Evolutionary conservation across 64 coral and sea anemone genomes (phyloP).

Genomic region (Pocillopora damicornis): DNA sequence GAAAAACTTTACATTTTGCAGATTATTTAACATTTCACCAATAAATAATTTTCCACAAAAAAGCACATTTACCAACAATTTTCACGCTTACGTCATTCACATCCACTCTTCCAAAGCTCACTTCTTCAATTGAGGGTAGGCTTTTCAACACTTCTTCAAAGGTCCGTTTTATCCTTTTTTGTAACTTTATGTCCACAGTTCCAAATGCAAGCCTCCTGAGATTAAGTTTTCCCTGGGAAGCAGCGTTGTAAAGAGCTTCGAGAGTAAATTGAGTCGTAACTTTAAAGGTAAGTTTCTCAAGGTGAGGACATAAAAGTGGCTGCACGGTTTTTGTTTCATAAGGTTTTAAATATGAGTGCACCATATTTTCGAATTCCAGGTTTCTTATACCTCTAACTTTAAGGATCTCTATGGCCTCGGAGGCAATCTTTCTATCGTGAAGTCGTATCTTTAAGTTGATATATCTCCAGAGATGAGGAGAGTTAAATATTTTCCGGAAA

Average conservation of each 20-base stretch:
- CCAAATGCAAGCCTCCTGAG: neutral
- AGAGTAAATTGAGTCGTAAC: neutral
- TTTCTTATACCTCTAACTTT: slow-evolving; percentile 11
- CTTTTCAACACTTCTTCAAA: neutral
- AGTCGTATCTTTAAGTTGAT: neutral
- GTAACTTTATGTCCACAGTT: neutral
- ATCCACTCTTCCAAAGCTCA: neutral
- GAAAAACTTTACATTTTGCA: too few species aligned
- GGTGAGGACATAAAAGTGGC: neutral
- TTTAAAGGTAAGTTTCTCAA: neutral
- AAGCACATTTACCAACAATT: too few species aligned
- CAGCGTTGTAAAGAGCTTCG: neutral
- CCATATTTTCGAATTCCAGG: neutral
- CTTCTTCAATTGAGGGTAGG: neutral
- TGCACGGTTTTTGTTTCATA: neutral
- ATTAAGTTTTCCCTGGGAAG: neutral
- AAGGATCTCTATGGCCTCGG: neutral
- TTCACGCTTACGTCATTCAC: too few species aligned
- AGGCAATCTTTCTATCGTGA: neutral
- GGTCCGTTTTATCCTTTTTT: neutral
- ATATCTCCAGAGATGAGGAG: slow-evolving; percentile 28
- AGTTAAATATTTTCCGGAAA: slow-evolving; percentile 49
- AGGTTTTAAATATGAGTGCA: too few species aligned
- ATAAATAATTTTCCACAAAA: too few species aligned
- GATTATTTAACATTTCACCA: too few species aligned